These are phyloP conservation scores for Tenualosa ilisha DNA, from an alignment of 2,797 vertebrate genomes.

Conservation along the genomic window DNA sequence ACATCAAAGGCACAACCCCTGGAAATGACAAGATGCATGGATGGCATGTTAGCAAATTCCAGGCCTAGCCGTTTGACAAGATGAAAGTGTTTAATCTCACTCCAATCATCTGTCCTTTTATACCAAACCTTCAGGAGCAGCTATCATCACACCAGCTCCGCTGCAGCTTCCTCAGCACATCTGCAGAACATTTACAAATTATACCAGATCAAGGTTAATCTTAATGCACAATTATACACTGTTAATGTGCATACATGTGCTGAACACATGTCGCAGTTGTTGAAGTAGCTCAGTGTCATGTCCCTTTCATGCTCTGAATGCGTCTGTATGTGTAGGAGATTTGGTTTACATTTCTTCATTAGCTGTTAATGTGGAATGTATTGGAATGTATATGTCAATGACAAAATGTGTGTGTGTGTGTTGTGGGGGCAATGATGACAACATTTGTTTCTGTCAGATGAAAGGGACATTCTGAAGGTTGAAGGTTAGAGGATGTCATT, in stretches of 20 bases:
- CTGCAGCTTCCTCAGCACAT: neutral
- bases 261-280: neutral
- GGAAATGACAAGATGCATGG: neutral
- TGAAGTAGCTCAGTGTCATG: neutral
- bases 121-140: neutral
- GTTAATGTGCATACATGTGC: neutral
- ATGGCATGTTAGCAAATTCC: neutral
- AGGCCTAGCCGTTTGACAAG: neutral
- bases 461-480: neutral
- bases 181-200: neutral
- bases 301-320: neutral
- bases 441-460: too few species aligned
- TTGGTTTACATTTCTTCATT: neutral
- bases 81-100: neutral
- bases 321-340: neutral
- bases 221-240: neutral
- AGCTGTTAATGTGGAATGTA: neutral
- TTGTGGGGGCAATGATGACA: neutral
- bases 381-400: too few species aligned
- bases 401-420: too few species aligned
- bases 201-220: neutral
- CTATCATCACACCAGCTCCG: neutral
- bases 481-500: neutral
- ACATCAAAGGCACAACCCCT: neutral
- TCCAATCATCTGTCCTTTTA: neutral